These are phyloP conservation scores for Octodon degus DNA, from an alignment of 2,113 vertebrate species.

Conservation along the genomic window DNA sequence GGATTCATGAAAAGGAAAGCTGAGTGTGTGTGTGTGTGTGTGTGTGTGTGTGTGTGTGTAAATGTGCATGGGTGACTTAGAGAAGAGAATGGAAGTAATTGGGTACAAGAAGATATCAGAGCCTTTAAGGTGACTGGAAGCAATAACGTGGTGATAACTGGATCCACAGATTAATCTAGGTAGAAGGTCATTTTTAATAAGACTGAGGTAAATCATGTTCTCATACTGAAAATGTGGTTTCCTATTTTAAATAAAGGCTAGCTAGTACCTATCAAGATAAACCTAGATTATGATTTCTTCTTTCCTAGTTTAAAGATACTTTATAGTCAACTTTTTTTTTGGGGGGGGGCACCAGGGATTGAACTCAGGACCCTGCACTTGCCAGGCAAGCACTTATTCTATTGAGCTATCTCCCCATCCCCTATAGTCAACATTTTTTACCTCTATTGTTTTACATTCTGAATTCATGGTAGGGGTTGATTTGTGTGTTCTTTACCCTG, in stretches of 20 bases:
- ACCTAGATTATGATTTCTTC: slow-evolving; percentile 39
- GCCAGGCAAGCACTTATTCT: too few species aligned
- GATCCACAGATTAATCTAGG: slow-evolving; percentile 30
- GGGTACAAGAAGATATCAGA: not conserved
- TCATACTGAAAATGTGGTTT: slow-evolving; percentile 24
- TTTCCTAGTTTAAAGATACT: slow-evolving; percentile 35
- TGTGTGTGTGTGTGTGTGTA: not conserved
- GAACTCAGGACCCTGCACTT: too few species aligned
- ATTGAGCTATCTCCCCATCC: not conserved
- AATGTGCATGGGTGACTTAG: slow-evolving; percentile 19
- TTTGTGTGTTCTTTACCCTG: slow-evolving; percentile 32
- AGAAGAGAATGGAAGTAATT: slow-evolving; percentile 10
- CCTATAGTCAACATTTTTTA: slow-evolving; percentile 27
- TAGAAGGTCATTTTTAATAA: not conserved
- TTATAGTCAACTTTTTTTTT: slow-evolving; percentile 23
- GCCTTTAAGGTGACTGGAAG: not conserved
- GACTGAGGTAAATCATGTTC: not conserved
- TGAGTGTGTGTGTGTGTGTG: not conserved
- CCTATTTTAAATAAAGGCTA: slow-evolving; percentile 10
- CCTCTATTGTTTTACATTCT: slow-evolving; percentile 53
- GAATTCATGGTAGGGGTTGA: slow-evolving; percentile 27
- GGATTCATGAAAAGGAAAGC: slow-evolving; percentile 63
- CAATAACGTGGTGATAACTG: not conserved
- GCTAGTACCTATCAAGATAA: slow-evolving; percentile 36
- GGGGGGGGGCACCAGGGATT: too few species aligned